Base-by-base conservation (phyloP, 2,888 invertebrate genomes). In the Pammene aurita region DNA sequence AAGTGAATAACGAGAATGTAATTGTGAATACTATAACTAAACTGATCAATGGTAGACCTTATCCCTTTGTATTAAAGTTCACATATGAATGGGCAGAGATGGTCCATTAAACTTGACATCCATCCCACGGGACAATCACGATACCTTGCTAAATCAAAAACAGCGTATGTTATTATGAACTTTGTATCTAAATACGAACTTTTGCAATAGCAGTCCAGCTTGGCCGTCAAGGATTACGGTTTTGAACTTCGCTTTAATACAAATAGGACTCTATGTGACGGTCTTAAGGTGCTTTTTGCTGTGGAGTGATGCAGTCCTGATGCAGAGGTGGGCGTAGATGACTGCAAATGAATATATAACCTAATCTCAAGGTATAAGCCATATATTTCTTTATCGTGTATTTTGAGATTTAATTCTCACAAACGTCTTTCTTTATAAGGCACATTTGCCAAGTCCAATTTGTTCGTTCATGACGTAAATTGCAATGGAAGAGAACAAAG, bases 1-100 rank as follows among this genome's bases (percentile, higher is more conserved):
- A 61, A 61, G 35, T 61, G 61, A 61, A 61, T 61, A 61, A 61
- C 50, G n/a, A 61, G 50, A n/a, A n/a, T n/a, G n/a, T n/a, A n/a
- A n/a, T n/a, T n/a, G n/a, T n/a, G n/a, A n/a, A n/a, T n/a, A n/a
- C n/a, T n/a, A n/a, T n/a, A n/a, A n/a, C n/a, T n/a, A n/a, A n/a
- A n/a, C n/a, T n/a, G n/a, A n/a, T n/a, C n/a, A n/a, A n/a, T n/a
- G n/a, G n/a, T n/a, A n/a, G n/a, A n/a, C n/a, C 26, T 26, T 26
- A 26, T 26, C 4, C 4, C 26, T 2, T 26, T 4, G 26, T 26
- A 26, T 4, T 26, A 26, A 26, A 4, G 26, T 26, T 26, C 4
- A 26, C 1, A 26, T 2, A 26, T 2, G 26, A 26, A 26, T 26
- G 26, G 26, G 1, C 26, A 4, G 4, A 1, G 26, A 26, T 26